Base-by-base conservation (phyloP, 1,140 invertebrate species). In the Solenopsis invicta region DNA sequence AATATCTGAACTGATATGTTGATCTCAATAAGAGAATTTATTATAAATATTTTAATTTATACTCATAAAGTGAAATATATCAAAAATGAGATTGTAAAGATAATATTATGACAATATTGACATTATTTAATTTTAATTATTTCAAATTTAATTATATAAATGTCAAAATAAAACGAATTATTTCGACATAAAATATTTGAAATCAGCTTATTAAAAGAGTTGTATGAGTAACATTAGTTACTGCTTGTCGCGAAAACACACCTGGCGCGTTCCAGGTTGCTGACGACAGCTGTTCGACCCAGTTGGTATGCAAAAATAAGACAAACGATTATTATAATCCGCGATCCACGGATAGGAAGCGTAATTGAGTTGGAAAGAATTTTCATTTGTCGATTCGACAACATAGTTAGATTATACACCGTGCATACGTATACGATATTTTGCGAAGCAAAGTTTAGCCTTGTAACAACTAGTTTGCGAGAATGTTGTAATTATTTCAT, bases 261-360 rank as follows among this genome's bases (percentile, higher is more conserved):
- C 64, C 77, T 67, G 34, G 34, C 21, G 34, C 45, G 48, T 52
- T 41, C 77, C 6, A 24, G 16, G 2, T 41, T 67, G 29, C 34
- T 41, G 48, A 69, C 34, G 34, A 16, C 77, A 81, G 48, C 62
- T 81, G 77, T 69, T 69, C 77, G 77, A 81, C 77, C 77, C 34
- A 80, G 77, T 81, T 81, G n/a, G 62, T 16, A 18, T 66, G 18
- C 59, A 69, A 81, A 37, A 80, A 80, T 80, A 80, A 80, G 64
- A 81, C 77, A 6, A 24, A 81, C 77, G 64, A 81, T 81, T 81
- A 81, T 81, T 69, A 54, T 81, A 81, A 81, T 81, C 64, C 34
- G 29, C 45, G 45, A 66, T 80, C 61, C 54, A 4, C 13, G n/a
- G 37, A 29, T 45, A 67, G 29, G n/a, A 18, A 67, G 13, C 29